Evolutionary conservation across 30 jellyfish, hydroid and myxozoan species (phyloP).

Genomic region (Mastigias papua): DNA sequence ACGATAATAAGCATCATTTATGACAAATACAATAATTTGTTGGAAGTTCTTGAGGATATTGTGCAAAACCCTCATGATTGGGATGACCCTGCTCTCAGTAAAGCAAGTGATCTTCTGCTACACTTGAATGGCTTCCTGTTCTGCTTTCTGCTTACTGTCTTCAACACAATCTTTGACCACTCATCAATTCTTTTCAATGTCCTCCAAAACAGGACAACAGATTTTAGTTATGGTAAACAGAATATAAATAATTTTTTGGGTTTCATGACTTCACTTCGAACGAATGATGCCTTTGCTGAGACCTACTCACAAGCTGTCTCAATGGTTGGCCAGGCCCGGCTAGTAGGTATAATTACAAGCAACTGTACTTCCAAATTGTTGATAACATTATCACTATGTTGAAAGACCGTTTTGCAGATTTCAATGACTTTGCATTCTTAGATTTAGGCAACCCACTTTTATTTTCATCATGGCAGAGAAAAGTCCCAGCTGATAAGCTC

Average conservation of each 20-base stretch:
- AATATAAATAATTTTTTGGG: constrained; percentile 2
- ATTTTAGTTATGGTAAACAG: background rate
- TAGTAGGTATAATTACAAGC: background rate
- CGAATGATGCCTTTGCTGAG: background rate
- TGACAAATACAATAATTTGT: background rate
- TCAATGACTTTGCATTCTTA: background rate
- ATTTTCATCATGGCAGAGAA: background rate
- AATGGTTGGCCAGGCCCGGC: background rate
- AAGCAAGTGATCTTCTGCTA: constrained; percentile 33
- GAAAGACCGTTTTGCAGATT: constrained; percentile 21
- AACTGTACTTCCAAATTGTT: background rate
- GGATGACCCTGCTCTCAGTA: background rate
- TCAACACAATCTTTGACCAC: constrained; percentile 10
- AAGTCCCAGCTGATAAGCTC: constrained; percentile 8
- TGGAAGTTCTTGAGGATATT: background rate
- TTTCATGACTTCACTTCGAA: background rate
- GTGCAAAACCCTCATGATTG: background rate
- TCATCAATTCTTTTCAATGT: constrained; percentile 13
- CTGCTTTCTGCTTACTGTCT: constrained; percentile 20
- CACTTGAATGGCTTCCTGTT: constrained; percentile 14
- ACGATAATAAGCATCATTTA: constrained; percentile 5
- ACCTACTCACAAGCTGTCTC: background rate
- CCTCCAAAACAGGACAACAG: constrained; percentile 40
- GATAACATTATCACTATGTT: constrained; percentile 25
- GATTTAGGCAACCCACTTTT: constrained; percentile 15